Evolutionary conservation across 2,113 vertebrate species (phyloP), one percentile per base, ranked within the genome.

Genomic region (Spheniscus mendiculus): DNA sequence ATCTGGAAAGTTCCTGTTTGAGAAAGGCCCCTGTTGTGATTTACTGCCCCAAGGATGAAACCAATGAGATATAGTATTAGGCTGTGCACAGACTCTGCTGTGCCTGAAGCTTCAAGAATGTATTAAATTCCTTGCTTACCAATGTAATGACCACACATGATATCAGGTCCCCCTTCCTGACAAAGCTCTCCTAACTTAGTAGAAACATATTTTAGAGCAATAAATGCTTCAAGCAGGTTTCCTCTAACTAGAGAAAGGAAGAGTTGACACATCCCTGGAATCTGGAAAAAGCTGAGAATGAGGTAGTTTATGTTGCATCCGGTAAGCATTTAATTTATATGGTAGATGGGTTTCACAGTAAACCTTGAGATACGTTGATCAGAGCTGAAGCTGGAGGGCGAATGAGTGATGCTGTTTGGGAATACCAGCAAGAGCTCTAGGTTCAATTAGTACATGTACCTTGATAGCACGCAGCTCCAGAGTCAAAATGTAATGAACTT

Each of bases 391-490:
- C 49, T 65, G 55, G 16, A 47, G 32, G 4, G 15, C 5, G 4
- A 79, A 26, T 23, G 59, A 89, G 58, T 22, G 34, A 53, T 40
- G 26, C 30, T 62, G 9, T 29, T 34, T 76, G 42, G 55, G 67
- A 76, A 40, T 15, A 52, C 21, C 29, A 76, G 34, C 14, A 80
- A 74, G 56, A 20, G 6, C 22, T 80, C 10, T 47, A 20, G 14
- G 19, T 66, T 65, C 62, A 61, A 1, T 45, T 50, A 17, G 9
- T 30, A 42, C 0, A 0, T 34, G 25, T 50, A 30, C 7, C 40
- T 26, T 55, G 9, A 23, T 12, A 80, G 36, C 8, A 61, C 4
- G 1, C 34, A 71, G 16, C 14, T 70, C 45, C 22, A 45, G 11
- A 14, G 16, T 40, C 27, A 87, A 84, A 77, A 56, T 23, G 17